phyloP scores from a whole-genome alignment of 1,140 invertebrate genomes.

The Macrotrachela quadricornifera region DNA sequence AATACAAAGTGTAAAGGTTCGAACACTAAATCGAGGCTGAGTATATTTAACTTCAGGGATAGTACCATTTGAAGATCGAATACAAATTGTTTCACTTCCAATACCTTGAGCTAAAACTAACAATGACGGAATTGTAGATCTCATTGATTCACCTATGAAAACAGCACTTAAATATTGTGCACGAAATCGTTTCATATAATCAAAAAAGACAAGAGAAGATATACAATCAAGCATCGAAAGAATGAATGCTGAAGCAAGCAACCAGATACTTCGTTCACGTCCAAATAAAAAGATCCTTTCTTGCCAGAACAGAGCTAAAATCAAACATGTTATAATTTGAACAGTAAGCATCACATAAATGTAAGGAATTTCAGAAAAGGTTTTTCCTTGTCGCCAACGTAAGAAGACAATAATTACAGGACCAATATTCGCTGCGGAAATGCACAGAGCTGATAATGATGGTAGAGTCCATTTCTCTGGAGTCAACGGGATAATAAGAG shows the following conservation, averaged over 20 bases:
- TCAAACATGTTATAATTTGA: neutral
- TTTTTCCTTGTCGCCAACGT: no score
- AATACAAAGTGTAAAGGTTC: neutral
- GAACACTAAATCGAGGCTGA: neutral
- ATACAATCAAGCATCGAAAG: conserved; percentile 67
- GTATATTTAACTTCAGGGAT: no score
- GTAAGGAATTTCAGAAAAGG: neutral
- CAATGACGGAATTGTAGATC: conserved; percentile 62
- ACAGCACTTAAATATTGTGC: conserved; percentile 43
- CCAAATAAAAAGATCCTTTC: neutral
- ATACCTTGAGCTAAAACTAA: conserved; percentile 56
- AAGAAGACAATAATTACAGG: conserved; percentile 33
- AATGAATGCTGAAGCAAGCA: conserved; percentile 53
- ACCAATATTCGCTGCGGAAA: conserved; percentile 65
- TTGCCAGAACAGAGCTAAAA: neutral
- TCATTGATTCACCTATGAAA: conserved; percentile 52
- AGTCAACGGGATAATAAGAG: conserved; percentile 47
- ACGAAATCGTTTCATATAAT: conserved; percentile 61
- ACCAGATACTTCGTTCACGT: neutral
- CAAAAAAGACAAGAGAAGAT: conserved; percentile 67
- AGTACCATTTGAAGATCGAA: no score
- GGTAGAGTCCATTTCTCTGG: conserved; percentile 64
- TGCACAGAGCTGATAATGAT: conserved; percentile 52
- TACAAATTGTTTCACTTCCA: conserved; percentile 30
- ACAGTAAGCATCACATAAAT: neutral